These are phyloP conservation scores for Rhinolophus sinicus DNA, from an alignment of 2,113 vertebrate genomes.

Conservation along the genomic window DNA sequence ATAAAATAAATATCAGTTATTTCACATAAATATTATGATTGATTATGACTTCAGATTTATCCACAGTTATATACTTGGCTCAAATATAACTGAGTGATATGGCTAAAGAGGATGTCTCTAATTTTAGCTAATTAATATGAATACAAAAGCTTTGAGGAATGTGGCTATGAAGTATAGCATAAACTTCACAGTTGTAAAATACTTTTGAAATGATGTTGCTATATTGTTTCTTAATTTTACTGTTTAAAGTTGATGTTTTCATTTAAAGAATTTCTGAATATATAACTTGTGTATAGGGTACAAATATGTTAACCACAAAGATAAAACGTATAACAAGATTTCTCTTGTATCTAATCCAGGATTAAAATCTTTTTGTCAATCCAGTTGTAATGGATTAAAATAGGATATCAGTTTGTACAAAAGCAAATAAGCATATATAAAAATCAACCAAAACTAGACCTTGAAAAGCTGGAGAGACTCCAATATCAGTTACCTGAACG, in stretches of 20 bases:
- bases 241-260: conserved; percentile 54
- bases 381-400: conserved; percentile 47
- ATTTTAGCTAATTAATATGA: conserved; percentile 66
- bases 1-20: not conserved
- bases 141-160: conserved; percentile 54
- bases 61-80: not conserved
- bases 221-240: not conserved
- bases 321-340: conserved; percentile 53
- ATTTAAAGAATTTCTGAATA: conserved; percentile 61
- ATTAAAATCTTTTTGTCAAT: conserved; percentile 40
- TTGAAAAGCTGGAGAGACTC: not conserved
- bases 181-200: conserved; percentile 7
- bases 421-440: not conserved
- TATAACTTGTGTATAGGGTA: not conserved
- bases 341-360: conserved; percentile 47
- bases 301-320: not conserved
- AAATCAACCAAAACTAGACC: conserved; percentile 1
- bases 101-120: conserved; percentile 21
- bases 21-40: conserved; percentile 37
- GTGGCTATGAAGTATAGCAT: not conserved
- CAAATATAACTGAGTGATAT: conserved; percentile 47
- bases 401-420: not conserved
- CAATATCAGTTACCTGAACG: not conserved
- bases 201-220: not conserved
- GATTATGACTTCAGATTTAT: conserved; percentile 53